Conservation (phyloP, 2,888 invertebrate genomes). For the Eupithecia dodoneata region DNA sequence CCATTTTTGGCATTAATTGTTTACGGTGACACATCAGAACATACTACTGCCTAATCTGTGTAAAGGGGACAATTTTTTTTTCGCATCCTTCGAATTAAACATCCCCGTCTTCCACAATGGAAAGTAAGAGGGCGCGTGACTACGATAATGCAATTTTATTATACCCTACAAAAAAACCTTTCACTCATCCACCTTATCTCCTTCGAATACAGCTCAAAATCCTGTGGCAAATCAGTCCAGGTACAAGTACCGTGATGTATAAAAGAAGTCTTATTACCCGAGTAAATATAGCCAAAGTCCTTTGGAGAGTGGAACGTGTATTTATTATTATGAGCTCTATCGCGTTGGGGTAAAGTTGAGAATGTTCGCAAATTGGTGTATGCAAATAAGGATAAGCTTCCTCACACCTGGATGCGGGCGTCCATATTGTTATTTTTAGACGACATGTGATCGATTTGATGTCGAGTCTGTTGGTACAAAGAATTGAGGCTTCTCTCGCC, state of each 20-base stretch:
- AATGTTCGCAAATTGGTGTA: slow-evolving; percentile 8
- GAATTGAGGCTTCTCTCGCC: not conserved
- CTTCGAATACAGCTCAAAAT: slow-evolving; percentile 17
- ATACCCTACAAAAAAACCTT: not conserved
- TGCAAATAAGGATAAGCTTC: slow-evolving; percentile 31
- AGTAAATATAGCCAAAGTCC: slow-evolving; percentile 21
- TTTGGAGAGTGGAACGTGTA: slow-evolving; percentile 4
- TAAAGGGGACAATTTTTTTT: slow-evolving; percentile 32
- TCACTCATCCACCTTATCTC: slow-evolving; percentile 7
- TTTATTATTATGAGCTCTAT: slow-evolving; percentile 6
- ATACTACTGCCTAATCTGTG: slow-evolving; percentile 14
- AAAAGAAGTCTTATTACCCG: slow-evolving; percentile 23
- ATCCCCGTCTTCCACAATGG: slow-evolving; percentile 30
- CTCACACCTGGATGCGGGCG: slow-evolving; percentile 37
- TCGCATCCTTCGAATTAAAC: slow-evolving; percentile 29
- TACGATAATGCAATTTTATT: slow-evolving; percentile 32
- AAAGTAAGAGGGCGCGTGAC: slow-evolving; percentile 27
- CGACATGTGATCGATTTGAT: slow-evolving; percentile 30
- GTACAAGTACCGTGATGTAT: slow-evolving; percentile 14
- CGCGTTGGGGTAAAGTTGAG: slow-evolving; percentile 18
- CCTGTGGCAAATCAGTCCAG: slow-evolving; percentile 12
- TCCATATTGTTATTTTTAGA: slow-evolving; percentile 34
- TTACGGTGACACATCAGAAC: not conserved
- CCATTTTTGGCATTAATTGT: not conserved
- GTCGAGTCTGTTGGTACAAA: not conserved